Evolutionary conservation across 1,140 invertebrate genomes (phyloP).

Genomic region (Ceratitis capitata): DNA sequence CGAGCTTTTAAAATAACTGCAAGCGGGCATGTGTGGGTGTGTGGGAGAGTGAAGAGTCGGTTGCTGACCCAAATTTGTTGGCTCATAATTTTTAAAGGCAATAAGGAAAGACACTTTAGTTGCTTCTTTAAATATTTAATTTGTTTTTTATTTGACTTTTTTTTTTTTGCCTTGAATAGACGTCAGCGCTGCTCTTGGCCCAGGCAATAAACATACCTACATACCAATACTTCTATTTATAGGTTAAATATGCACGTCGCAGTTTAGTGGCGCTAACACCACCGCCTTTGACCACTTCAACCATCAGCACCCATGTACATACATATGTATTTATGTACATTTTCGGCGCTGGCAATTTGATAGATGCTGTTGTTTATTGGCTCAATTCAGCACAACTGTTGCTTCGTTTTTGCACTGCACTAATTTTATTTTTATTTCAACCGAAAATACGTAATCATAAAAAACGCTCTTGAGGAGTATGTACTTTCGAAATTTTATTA

Average conservation of each 20-base stretch:
- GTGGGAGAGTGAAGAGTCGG: too few species aligned
- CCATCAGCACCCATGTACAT: background rate
- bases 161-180: background rate
- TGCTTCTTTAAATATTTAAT: background rate
- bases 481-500: background rate
- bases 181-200: background rate
- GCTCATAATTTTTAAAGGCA: slow-evolving; percentile 9
- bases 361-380: slow-evolving; percentile 3
- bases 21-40: background rate
- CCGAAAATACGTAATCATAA: background rate
- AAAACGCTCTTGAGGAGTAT: background rate
- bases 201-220: background rate
- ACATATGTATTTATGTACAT: too few species aligned
- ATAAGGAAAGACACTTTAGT: background rate
- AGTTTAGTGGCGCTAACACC: slow-evolving; percentile 5
- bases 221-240: background rate
- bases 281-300: background rate
- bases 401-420: background rate
- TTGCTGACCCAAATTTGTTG: background rate
- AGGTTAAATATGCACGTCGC: background rate
- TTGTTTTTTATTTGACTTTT: background rate
- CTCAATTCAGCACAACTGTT: background rate
- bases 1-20: background rate
- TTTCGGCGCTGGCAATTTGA: background rate
- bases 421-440: background rate